Percentiles rank a stretch among this genome's conserved stretches.
These are phyloP conservation scores for Phasia obesa DNA, from an alignment of 2,888 invertebrate species.

Conservation along the genomic window DNA sequence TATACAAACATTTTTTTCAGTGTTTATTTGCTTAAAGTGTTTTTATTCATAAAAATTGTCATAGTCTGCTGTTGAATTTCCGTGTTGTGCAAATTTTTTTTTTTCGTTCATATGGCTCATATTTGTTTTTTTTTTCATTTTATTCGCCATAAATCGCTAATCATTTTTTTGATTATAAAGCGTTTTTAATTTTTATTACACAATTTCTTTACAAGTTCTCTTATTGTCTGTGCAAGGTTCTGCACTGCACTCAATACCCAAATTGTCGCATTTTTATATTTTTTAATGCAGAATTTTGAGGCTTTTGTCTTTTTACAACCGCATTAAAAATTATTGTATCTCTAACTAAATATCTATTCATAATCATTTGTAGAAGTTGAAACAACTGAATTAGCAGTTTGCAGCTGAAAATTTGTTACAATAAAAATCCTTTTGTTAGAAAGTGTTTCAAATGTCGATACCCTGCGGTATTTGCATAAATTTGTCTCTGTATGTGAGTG, in stretches of 20 bases:
- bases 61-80: conserved; percentile 67
- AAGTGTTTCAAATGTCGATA: conserved; percentile 71
- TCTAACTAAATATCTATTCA: conserved; percentile 62
- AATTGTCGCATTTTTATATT: conserved; percentile 63
- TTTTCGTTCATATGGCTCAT: conserved; percentile 14
- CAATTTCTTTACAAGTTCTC: conserved; percentile 22
- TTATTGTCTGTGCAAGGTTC: background rate
- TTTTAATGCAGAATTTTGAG: conserved; percentile 54
- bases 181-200: conserved; percentile 16
- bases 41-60: background rate
- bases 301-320: conserved; percentile 65
- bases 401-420: conserved; percentile 58
- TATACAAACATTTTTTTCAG: too few species aligned
- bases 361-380: conserved; percentile 31
- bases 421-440: conserved; percentile 63
- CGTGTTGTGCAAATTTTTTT: background rate
- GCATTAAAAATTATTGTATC: conserved; percentile 62
- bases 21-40: background rate
- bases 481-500: conserved; percentile 1
- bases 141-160: conserved; percentile 37
- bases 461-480: conserved; percentile 69
- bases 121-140: background rate
- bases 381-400: conserved; percentile 37
- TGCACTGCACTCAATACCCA: conserved; percentile 56
- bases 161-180: conserved; percentile 44